phyloP scores from a whole-genome alignment of 2,113 vertebrate genomes.

The Notothenia rossii region DNA sequence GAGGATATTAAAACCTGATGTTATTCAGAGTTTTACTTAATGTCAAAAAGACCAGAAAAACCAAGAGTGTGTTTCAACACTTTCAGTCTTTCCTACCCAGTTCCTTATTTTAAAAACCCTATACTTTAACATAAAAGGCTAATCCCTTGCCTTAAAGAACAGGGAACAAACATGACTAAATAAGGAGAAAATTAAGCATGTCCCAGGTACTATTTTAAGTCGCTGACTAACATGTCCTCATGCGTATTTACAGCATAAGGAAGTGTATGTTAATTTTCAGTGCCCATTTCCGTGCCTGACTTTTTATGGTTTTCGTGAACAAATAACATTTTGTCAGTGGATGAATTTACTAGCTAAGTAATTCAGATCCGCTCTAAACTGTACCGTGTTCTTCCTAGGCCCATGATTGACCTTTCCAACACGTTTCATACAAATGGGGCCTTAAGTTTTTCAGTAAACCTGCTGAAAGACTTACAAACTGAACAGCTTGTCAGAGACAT shows the following conservation, averaged over 20 bases:
- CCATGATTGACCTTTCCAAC: too few relatives aligned
- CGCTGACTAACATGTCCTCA: neutral
- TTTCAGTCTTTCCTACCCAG: neutral
- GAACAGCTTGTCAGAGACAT: too few relatives aligned
- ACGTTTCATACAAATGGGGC: too few relatives aligned
- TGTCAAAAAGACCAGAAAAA: constrained; percentile 19
- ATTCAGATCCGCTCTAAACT: too few relatives aligned
- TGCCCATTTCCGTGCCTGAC: neutral
- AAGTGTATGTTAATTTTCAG: neutral
- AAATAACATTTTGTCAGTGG: too few relatives aligned
- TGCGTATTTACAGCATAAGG: neutral
- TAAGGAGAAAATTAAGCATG: neutral
- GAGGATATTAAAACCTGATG: neutral
- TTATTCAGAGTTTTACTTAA: neutral
- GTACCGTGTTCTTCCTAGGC: too few relatives aligned
- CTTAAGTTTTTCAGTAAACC: too few relatives aligned
- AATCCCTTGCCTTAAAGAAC: neutral
- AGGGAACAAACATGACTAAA: neutral
- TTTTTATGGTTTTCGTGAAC: too few relatives aligned
- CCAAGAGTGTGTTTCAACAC: neutral
- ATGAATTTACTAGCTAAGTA: too few relatives aligned
- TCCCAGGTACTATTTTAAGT: neutral
- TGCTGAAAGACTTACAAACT: too few relatives aligned
- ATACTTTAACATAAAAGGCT: neutral
- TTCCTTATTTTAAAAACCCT: neutral